Base-by-base conservation (phyloP, 2,113 vertebrate species). In the Shinisaurus crocodilurus region DNA sequence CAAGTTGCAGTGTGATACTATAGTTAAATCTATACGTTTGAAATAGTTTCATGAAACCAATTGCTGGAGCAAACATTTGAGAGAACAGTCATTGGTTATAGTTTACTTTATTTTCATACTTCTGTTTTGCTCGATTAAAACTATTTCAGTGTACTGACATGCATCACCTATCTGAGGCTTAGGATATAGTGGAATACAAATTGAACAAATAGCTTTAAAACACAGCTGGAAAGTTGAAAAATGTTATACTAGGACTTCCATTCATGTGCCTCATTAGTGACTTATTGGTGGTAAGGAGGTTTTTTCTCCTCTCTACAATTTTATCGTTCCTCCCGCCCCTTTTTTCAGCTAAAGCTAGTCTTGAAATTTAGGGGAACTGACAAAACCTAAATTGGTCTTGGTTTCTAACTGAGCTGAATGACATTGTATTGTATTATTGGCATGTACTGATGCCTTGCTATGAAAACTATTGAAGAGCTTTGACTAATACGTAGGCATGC, bases 351-450 rank as follows among this genome's bases (percentile, higher is more conserved):
- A 48, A 91, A 84, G 48, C 37, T 63, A 69, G 60, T 7, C 10
- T 37, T 57, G 75, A 79, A 91, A 91, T 85, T 70, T 79, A 72
- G 74, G 40, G 25, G 29, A 90, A 79, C 1, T 72, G 40, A 57
- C 6, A 82, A 90, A 76, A 87, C 90, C 84, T 81, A 88, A 87
- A 37, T 90, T 90, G 88, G 48, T 88, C 43, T 94, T 57, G 50
- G 83, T 92, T 92, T 89, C 69, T 63, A 92, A 67, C 90, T 87
- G 85, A n/a, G 94, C 86, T 93, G 89, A 86, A 76, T 93, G 94
- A 90, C 1, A 10, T 76, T 92, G 91, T 93, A 95, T 91, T 65
- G 70, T 88, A 91, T 92, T 74, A 94, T 91, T 95, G 94, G 91
- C 90, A 91, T 88, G 87, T 91, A 69, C 34, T 88, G 92, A 90